phyloP scores from a whole-genome alignment of 2,113 vertebrate species.

The Leptobrachium leishanense region DNA sequence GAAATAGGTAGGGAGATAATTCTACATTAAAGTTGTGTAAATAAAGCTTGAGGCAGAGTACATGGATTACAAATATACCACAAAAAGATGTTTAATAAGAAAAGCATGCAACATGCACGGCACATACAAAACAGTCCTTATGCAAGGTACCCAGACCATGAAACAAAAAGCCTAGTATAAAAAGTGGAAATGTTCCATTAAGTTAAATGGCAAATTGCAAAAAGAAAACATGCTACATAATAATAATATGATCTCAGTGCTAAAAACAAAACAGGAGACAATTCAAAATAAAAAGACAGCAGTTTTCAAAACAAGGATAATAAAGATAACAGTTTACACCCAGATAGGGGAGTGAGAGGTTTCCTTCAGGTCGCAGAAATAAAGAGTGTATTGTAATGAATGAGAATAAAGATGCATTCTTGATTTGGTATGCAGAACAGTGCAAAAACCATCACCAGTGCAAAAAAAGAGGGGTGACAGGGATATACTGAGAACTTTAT shows the following conservation, averaged over 20 bases:
- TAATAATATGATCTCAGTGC: slow-evolving; percentile 16
- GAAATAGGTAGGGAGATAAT: neutral
- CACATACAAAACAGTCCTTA: slow-evolving; percentile 13
- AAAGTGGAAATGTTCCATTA: neutral
- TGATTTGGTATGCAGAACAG: no score
- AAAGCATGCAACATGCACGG: slow-evolving; percentile 3
- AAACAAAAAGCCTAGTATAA: neutral
- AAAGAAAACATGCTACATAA: slow-evolving; percentile 25
- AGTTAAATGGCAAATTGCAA: slow-evolving; percentile 16
- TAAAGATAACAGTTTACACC: slow-evolving; percentile 16
- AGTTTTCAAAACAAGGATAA: slow-evolving; percentile 3
- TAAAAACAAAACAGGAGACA: slow-evolving; percentile 16
- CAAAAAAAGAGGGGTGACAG: no score
- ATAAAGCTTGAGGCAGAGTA: neutral
- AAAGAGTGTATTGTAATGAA: slow-evolving; percentile 1
- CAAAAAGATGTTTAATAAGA: neutral
- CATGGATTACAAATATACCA: slow-evolving; percentile 4
- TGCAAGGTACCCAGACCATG: slow-evolving; percentile 1
- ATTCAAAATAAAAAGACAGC: neutral
- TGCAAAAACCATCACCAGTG: no score
- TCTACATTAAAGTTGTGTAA: neutral
- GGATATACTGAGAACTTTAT: no score
- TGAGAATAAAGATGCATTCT: neutral
- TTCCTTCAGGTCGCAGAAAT: neutral
- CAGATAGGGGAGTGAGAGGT: neutral